These are phyloP conservation scores for Sula dactylatra DNA, from an alignment of 2,113 vertebrate species.

Conservation along the genomic window DNA sequence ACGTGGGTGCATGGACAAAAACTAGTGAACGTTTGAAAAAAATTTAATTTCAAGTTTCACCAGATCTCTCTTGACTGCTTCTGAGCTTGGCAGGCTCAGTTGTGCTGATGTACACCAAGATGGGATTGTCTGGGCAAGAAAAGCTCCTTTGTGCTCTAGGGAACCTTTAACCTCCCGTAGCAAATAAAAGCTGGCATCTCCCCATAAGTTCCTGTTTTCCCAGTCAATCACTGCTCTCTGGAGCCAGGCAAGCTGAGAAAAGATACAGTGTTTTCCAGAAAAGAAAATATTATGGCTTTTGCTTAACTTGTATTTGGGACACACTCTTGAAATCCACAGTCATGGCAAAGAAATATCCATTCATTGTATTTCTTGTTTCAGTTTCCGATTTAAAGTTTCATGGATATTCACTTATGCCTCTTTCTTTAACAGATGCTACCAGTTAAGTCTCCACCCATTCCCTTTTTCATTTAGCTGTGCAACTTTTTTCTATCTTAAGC, in stretches of 20 bases:
- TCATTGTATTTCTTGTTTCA: background rate
- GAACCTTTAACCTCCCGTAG: conserved; percentile 63
- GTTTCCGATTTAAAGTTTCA: background rate
- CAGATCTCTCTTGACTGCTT: conserved; percentile 14
- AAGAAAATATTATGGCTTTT: conserved; percentile 71
- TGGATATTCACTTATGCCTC: background rate
- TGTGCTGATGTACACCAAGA: conserved; percentile 20
- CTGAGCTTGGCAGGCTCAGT: background rate
- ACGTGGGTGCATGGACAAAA: background rate
- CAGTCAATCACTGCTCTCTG: conserved; percentile 58
- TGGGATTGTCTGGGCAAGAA: conserved; percentile 68
- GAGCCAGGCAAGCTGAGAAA: conserved; percentile 25
- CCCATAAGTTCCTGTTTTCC: conserved; percentile 35
- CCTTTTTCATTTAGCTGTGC: background rate
- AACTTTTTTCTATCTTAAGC: background rate
- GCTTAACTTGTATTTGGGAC: background rate
- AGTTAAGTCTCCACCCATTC: background rate
- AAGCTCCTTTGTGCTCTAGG: conserved; percentile 60
- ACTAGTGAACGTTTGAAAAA: background rate
- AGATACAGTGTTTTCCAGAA: conserved; percentile 50
- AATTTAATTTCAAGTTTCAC: background rate
- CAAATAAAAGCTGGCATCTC: conserved; percentile 59
- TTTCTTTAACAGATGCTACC: background rate
- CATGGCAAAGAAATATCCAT: background rate
- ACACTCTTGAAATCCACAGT: background rate